Evolutionary conservation across 1,140 invertebrate species (phyloP).

Genomic region (Drosophila varians): DNA sequence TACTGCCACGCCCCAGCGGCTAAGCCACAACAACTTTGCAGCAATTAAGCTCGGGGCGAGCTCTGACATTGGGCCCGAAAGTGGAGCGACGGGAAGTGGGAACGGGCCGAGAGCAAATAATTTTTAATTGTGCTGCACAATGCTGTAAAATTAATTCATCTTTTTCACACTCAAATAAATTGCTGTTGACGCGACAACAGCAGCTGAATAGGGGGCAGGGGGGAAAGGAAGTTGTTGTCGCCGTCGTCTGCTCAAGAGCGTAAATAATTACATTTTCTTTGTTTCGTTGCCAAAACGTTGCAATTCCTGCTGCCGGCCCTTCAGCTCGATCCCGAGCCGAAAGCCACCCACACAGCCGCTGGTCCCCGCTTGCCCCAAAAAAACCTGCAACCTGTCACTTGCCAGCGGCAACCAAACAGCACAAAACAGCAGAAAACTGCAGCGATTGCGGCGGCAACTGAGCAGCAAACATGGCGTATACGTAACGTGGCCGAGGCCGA

Average conservation of each 20-base stretch:
- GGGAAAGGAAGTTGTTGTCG: conserved; percentile 47
- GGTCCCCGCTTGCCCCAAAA: conserved; percentile 2
- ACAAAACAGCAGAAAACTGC: conserved; percentile 10
- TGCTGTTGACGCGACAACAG: conserved; percentile 78
- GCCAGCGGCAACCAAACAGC: conserved; percentile 32
- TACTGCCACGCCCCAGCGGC: conserved; percentile 51
- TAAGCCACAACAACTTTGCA: conserved; percentile 81
- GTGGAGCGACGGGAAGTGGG: not conserved
- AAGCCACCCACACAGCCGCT: conserved; percentile 8
- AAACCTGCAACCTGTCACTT: conserved; percentile 56
- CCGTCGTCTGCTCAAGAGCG: conserved; percentile 71
- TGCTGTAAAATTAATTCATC: conserved; percentile 82
- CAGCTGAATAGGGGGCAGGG: conserved; percentile 5
- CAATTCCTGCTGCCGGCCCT: conserved; percentile 51
- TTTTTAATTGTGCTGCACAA: conserved; percentile 82
- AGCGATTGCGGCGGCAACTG: conserved; percentile 27
- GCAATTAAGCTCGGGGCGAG: conserved; percentile 73
- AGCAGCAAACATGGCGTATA: conserved; percentile 59
- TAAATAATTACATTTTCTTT: conserved; percentile 82
- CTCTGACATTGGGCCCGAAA: conserved; percentile 55
- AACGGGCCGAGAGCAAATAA: conserved; percentile 64
- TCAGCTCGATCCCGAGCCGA: conserved; percentile 8
- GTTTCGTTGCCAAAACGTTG: conserved; percentile 77
- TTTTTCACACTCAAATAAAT: conserved; percentile 82
- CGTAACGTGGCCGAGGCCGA: conserved; percentile 53